Evolutionary conservation across 2,888 invertebrate genomes (phyloP), one percentile per base, ranked within the genome.

Genomic region (Melanophora roralis): DNA sequence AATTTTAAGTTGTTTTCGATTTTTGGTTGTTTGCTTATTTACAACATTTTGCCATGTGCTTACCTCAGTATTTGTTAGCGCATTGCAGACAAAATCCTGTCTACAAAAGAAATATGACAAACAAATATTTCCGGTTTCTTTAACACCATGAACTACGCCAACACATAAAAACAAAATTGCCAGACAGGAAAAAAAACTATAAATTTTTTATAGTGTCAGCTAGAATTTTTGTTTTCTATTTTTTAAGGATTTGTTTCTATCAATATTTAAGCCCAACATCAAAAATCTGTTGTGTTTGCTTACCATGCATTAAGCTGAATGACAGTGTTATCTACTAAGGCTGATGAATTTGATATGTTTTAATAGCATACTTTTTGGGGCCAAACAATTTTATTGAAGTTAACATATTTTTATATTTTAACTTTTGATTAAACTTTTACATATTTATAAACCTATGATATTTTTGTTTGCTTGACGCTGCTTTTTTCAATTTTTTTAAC

Each of bases 41-140:
- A 34, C 12, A 32, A 43, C 14, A 5, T 60, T 49, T n/a, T 40
- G 14, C 49, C 78, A 72, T 55, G 62, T 78, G 78, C 59, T 69
- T 78, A 78, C 73, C 73, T 78, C 68, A 78, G 74, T 43, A 69
- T 57, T 78, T 78, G 74, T 68, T 73, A 73, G 78, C 78, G 78
- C 78, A 78, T 67, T 78, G 78, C 78, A 78, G 78, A 78, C 68
- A 64, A 68, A 78, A 78, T 5, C 27, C 3, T 71, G 19, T 36
- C 43, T 36, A 49, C 71, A 34, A 59, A 38, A 38, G n/a, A 38
- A 19, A 53, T 16, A 16, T 34, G 36, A 27, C 36, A 27, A 71
- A 71, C 40, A 34, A 53, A 9, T n/a, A 5, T 12, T 23, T 23
- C 12, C 16, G 21, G 51, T 72, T 34, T 43, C 60, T 11, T 34